A percentile compares a stretch with the other conserved stretches of the same genome.
Evolutionary conservation across 1,140 invertebrate genomes (phyloP).

Genomic region (Bombus ignitus): DNA sequence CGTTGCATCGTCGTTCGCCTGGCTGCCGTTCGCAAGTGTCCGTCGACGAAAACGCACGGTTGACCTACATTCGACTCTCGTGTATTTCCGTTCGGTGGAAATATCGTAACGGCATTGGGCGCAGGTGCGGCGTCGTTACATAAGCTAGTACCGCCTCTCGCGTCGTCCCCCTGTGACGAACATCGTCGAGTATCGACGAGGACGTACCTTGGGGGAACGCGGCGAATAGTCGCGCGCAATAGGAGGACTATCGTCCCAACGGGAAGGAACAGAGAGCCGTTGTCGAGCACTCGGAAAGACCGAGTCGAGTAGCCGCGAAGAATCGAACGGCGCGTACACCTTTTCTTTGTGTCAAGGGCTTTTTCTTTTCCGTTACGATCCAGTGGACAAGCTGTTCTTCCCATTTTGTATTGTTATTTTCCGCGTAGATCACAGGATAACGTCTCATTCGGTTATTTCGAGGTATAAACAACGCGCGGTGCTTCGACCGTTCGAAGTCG

Average conservation of each 20-base stretch:
- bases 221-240: background rate
- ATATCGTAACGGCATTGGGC: background rate
- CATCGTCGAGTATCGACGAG: background rate
- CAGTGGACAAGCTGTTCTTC: rapidly evolving
- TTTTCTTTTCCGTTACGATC: too few relatives aligned
- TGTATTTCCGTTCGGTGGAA: background rate
- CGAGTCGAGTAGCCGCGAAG: too few relatives aligned
- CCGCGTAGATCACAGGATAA: rapidly evolving
- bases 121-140: background rate
- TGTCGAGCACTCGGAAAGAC: too few relatives aligned
- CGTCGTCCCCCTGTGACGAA: background rate
- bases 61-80: background rate
- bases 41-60: background rate
- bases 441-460: too few relatives aligned
- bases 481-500: rapidly evolving
- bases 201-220: background rate
- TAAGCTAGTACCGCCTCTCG: background rate
- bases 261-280: too few relatives aligned
- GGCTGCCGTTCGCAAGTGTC: background rate
- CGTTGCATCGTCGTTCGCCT: too few relatives aligned
- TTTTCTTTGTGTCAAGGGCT: rapidly evolving
- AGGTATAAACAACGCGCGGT: too few relatives aligned
- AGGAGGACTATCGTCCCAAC: too few relatives aligned
- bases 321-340: too few relatives aligned
- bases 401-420: rapidly evolving